A percentile compares a stretch with the other conserved stretches of the same genome.
phyloP scores from a whole-genome alignment of 2,888 invertebrate species.

The Apotomis betuletana region DNA sequence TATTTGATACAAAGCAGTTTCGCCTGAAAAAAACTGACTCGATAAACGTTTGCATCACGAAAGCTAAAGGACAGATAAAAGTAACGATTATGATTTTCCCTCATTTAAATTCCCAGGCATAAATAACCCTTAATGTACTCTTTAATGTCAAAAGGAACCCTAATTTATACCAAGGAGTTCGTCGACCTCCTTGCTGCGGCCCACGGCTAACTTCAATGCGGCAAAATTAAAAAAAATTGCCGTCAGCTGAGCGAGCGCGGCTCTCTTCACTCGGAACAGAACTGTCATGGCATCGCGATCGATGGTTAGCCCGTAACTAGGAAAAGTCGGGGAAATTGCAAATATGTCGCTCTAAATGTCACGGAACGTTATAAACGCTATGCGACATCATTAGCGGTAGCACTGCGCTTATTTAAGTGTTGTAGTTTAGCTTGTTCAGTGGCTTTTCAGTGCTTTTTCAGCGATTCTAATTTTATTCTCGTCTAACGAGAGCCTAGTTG shows the following conservation, averaged over 20 bases:
- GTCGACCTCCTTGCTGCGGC: constrained; percentile 58
- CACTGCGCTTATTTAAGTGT: constrained; percentile 63
- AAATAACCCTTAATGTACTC: constrained; percentile 37
- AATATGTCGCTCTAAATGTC: constrained; percentile 72
- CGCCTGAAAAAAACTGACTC: constrained; percentile 23
- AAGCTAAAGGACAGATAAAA: constrained; percentile 32
- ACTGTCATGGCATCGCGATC: constrained; percentile 82
- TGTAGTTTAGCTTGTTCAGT: constrained; percentile 64
- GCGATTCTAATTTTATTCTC: constrained; percentile 79
- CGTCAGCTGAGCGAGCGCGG: constrained; percentile 77
- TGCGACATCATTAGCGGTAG: constrained; percentile 52
- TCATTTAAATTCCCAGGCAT: constrained; percentile 36
- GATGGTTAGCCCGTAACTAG: constrained; percentile 67
- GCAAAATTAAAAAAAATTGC: constrained; percentile 67
- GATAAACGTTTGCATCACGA: constrained; percentile 29
- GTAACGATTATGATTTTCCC: constrained; percentile 37
- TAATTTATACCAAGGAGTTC: constrained; percentile 59
- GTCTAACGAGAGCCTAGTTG: constrained; percentile 68
- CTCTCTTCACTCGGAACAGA: constrained; percentile 72
- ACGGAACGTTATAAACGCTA: constrained; percentile 55
- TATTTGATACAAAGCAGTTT: not conserved
- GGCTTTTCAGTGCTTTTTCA: constrained; percentile 75
- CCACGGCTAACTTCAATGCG: constrained; percentile 63
- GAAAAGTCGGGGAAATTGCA: constrained; percentile 74
- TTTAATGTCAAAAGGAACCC: constrained; percentile 43